Conservation (phyloP, 1,140 invertebrate species). For the Coboldia fuscipes region DNA sequence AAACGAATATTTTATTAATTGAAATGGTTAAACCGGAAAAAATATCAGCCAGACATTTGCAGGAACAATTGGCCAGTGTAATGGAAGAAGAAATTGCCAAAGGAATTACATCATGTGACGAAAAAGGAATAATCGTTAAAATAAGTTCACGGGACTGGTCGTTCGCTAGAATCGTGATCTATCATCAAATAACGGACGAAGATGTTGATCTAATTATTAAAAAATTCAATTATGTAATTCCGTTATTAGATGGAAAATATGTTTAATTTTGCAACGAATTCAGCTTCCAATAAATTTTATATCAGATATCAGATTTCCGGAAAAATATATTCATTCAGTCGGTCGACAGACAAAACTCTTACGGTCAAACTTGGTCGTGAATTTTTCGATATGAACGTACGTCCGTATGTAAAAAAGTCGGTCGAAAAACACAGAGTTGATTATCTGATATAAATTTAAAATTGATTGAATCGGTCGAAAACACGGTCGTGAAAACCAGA, state of each 20-base stretch:
- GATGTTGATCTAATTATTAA: constrained; percentile 36
- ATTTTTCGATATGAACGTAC: too few relatives aligned
- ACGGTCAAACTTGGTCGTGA: too few relatives aligned
- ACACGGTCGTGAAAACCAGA: too few relatives aligned
- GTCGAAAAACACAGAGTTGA: too few relatives aligned
- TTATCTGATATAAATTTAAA: too few relatives aligned
- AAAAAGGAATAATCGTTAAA: constrained; percentile 28
- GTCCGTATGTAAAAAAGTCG: too few relatives aligned
- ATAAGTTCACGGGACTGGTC: constrained; percentile 27
- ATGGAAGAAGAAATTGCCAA: constrained; percentile 28
- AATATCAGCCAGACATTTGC: constrained; percentile 29
- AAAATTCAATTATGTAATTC: constrained; percentile 37
- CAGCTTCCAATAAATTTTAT: too few relatives aligned
- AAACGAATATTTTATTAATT: constrained; percentile 64
- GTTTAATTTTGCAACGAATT: too few relatives aligned
- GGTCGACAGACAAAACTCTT: too few relatives aligned
- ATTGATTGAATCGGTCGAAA: too few relatives aligned
- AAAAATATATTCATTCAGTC: too few relatives aligned
- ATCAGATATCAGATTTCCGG: too few relatives aligned
- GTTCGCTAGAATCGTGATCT: constrained; percentile 37
- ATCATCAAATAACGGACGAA: constrained; percentile 39
- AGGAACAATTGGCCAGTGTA: constrained; percentile 28
- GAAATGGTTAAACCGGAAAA: constrained; percentile 25
- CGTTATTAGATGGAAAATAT: constrained; percentile 23
- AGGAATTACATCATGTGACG: constrained; percentile 20